Percentiles rank a stretch among this genome's conserved stretches.
These are phyloP conservation scores for Macaca nemestrina DNA, from an alignment of 2,113 vertebrate species.

Conservation along the genomic window DNA sequence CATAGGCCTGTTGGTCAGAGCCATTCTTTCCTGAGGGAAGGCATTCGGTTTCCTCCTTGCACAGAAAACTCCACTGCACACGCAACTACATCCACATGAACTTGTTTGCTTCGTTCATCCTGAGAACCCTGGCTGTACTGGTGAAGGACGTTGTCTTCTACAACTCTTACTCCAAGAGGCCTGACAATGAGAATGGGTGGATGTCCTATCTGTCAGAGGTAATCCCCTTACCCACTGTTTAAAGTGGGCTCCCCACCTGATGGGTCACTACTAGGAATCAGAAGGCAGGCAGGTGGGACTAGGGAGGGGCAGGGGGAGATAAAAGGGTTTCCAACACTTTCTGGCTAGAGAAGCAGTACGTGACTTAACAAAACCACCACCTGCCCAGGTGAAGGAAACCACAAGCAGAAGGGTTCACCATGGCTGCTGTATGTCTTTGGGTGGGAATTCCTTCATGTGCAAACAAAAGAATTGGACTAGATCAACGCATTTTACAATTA, in stretches of 20 bases:
- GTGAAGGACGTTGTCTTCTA: constrained; percentile 88
- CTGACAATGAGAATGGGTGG: constrained; percentile 90
- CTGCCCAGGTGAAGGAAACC: neutral
- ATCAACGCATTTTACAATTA: neutral
- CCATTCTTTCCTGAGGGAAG: neutral
- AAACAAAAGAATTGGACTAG: neutral
- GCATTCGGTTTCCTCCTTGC: neutral
- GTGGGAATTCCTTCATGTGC: neutral
- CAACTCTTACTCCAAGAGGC: constrained; percentile 86
- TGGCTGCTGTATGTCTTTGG: neutral
- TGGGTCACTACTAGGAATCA: neutral
- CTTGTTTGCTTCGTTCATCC: constrained; percentile 95
- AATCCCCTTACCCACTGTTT: neutral
- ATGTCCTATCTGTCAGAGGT: constrained; percentile 88
- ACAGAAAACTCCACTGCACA: constrained; percentile 97
- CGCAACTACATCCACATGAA: constrained; percentile 99
- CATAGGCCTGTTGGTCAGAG: neutral
- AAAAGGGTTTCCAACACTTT: neutral
- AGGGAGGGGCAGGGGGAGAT: neutral
- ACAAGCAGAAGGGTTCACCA: neutral
- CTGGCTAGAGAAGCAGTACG: neutral
- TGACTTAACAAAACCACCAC: neutral
- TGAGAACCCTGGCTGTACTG: constrained; percentile 90
- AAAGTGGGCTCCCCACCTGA: neutral
- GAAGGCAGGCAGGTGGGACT: neutral